phyloP scores from a whole-genome alignment of 2,797 vertebrate genomes.

The Anguilla obscura region DNA sequence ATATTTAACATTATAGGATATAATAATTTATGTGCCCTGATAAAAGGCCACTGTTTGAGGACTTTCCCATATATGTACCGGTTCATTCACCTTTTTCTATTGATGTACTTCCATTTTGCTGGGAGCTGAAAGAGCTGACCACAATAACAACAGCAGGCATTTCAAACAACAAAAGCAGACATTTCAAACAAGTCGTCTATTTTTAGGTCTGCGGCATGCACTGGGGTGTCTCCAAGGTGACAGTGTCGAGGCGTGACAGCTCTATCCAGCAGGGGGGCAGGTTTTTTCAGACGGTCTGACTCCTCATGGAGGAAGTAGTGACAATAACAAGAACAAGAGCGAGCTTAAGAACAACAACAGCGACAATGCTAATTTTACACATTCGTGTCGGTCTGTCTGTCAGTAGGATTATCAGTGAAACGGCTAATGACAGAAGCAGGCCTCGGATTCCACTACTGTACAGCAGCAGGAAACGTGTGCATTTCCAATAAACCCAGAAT shows the following conservation, averaged over 20 bases:
- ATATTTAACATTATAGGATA: neutral
- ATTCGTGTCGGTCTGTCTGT: neutral
- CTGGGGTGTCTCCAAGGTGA: conserved; percentile 4
- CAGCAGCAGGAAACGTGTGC: neutral
- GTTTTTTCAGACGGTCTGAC: neutral
- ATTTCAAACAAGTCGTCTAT: conserved; percentile 6
- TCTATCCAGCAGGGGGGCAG: neutral
- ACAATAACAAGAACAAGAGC: neutral
- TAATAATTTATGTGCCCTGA: neutral
- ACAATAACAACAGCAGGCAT: neutral
- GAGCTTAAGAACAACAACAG: neutral
- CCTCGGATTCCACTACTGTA: neutral
- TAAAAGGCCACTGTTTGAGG: neutral
- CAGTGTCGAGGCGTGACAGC: neutral
- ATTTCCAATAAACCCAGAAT: neutral
- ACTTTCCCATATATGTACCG: neutral
- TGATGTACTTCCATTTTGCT: neutral
- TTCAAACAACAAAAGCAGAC: conserved; percentile 7
- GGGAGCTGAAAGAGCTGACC: neutral
- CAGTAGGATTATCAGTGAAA: neutral
- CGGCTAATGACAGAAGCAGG: neutral
- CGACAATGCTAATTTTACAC: neutral
- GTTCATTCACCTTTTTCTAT: neutral
- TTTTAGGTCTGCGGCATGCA: neutral
- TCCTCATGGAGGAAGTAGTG: neutral